phyloP scores from a whole-genome alignment of 2,888 invertebrate species.

The Apamea crenata region DNA sequence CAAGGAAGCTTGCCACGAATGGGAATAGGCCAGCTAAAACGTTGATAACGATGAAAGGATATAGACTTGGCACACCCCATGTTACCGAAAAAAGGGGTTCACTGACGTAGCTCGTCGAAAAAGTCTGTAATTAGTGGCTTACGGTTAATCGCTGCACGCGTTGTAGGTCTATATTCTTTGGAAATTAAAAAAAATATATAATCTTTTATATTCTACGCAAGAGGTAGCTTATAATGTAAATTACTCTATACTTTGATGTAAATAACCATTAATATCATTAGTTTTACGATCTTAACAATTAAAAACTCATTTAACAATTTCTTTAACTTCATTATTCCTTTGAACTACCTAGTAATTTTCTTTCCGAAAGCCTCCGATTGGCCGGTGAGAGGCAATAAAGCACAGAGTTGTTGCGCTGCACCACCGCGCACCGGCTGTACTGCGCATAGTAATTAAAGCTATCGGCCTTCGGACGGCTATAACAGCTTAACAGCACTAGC shows the following conservation, averaged over 20 bases:
- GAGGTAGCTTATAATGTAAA: too few relatives aligned
- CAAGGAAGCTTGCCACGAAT: not conserved
- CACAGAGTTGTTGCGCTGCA: conserved; percentile 14
- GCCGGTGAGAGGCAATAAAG: conserved; percentile 20
- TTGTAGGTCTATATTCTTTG: not conserved
- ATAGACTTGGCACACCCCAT: not conserved
- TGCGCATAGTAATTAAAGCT: conserved; percentile 48
- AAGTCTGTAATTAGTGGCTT: not conserved
- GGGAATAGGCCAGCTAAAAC: not conserved
- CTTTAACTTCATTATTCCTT: conserved; percentile 3
- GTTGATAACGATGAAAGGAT: not conserved
- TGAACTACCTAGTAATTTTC: not conserved
- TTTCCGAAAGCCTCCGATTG: not conserved
- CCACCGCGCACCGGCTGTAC: not conserved
- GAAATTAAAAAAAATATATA: too few relatives aligned
- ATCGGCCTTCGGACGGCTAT: conserved; percentile 37
- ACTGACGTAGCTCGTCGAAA: not conserved
- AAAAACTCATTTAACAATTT: not conserved
- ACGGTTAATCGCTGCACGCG: not conserved
- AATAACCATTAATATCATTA: not conserved
- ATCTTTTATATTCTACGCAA: too few relatives aligned
- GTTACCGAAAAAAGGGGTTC: not conserved
- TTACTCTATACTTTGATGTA: too few relatives aligned
- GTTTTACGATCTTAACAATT: not conserved
- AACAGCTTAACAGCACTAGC: conserved; percentile 54